Base-by-base conservation (phyloP, 2,113 vertebrate species). In the Hippocampus abdominalis region DNA sequence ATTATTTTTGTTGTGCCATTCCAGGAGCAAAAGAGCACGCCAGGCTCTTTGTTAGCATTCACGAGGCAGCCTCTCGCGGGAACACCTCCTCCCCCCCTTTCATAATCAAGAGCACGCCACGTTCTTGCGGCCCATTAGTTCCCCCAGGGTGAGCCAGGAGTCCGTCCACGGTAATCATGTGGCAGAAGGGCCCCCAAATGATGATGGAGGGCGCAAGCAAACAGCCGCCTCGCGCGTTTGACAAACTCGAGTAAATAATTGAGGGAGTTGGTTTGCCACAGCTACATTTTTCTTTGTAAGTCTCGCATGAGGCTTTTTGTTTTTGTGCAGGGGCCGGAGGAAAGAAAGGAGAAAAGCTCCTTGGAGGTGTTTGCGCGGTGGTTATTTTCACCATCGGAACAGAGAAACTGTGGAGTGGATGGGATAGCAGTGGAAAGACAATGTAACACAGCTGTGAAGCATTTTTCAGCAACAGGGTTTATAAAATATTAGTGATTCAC, bases 1-100 rank as follows among this genome's bases (percentile, higher is more conserved):
- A 59, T 29, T 6, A 8, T 8, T 3, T 62, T 42, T 3, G 12
- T 64, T 42, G 39, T 25, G 40, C n/a, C 42, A 46, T 64, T 46
- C 13, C 63, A 44, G 18, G 27, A 64, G 63, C 13, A 25, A 64
- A 64, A 46, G n/a, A 46, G 42, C 40, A 64, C 13, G 42, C 15
- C 6, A 64, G 42, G 63, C 63, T 44, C n/a, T 46, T 64, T 64
- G 63, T 64, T 64, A 46, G 42, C 40, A 25, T 64, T 64, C 23
- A 27, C 2, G 7, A 44, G n/a, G 63, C 40, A 46, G 63, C 39
- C 42, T 64, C 63, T 44, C n/a, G 39, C 18, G 40, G 40, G 63
- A 64, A 16, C 40, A 1, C 23, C n/a, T 25, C 13, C 40, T 46
- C n/a, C 16, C 57, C 32, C 57, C 27, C 63, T 27, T 46, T 46